Base-by-base conservation (phyloP, 2,888 invertebrate genomes). In the Drosophila helvetica region DNA sequence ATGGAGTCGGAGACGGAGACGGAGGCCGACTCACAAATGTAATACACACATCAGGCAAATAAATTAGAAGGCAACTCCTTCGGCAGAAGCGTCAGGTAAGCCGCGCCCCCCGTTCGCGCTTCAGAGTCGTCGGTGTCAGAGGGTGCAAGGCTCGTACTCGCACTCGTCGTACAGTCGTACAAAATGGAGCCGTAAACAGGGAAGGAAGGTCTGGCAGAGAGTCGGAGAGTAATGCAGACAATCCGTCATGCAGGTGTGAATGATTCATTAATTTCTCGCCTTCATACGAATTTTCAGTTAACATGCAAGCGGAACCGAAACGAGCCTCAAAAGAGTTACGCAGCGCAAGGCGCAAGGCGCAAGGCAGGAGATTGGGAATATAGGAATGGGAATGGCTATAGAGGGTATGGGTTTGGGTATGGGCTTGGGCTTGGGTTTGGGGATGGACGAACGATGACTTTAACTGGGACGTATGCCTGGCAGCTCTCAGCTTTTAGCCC, bases 221-320 rank as follows among this genome's bases (percentile, higher is more conserved):
- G 73, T 53, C 38, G 48, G 75, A 77, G 80, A 87, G 80, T 89
- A 86, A 90, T 89, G 89, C 87, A 80, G 82, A 86, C 90, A 90
- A 90, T 91, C 89, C 91, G 90, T 90, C 91, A 91, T 91, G 91
- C 91, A 91, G 91, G 91, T 91, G 91, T 90, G 91, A 91, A 91
- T 90, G 90, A 91, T 91, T 91, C 90, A 90, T 90, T 91, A 90
- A 91, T 91, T 91, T 91, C 89, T 90, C 90, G 88, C 90, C 90
- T 90, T 90, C 89, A 88, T 86, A 86, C 86, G 88, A 86, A 86
- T 86, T 85, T 84, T 88, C 79, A 84, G 85, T 86, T 88, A 86
- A 86, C 88, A 86, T 86, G 85, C 85, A 86, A 88, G 85, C 85
- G 85, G 84, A 86, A 86, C 85, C 86, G 68, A 84, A 83, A 85